Evolutionary conservation across 1,140 invertebrate species (phyloP), one percentile per base, ranked within the genome.

Genomic region (Drepana arcuata): DNA sequence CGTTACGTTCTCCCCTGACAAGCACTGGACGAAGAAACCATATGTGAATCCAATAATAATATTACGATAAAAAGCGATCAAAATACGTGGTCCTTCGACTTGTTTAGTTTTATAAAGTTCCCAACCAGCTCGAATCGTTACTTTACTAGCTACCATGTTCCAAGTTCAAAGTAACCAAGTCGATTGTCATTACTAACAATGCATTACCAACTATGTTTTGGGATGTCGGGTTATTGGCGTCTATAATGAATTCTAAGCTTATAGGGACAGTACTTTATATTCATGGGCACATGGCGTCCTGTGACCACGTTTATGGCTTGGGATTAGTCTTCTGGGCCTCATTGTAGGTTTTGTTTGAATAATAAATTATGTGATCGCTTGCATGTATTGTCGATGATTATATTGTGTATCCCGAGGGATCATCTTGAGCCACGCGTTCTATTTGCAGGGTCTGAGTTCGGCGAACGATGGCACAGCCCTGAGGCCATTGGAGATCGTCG

Each of bases 401-500:
- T n/a, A n/a, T n/a, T n/a, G n/a, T n/a, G n/a, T n/a, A n/a, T n/a
- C n/a, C n/a, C n/a, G n/a, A 6, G 4, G 10, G n/a, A 11, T 12
- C 5, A 30, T 5, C 16, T 15, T 4, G 10, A n/a, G 14, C 14
- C 12, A n/a, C n/a, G n/a, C n/a, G n/a, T 39, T 38, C 26, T 31
- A 14, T 34, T 70, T 75, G 3, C 61, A 79, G 74, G 75, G 72
- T 42, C 38, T 80, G 25, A 80, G 66, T 32, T 45, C 64, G 1
- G 43, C 61, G 7, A 66, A 34, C 33, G 70, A 77, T 14, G 48
- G 44, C 2, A 39, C 47, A n/a, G 59, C 56, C 7, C 45, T 73
- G 34, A 54, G 62, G 34, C 82, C 77, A 7, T 42, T 78, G 7
- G 80, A 84, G 48, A 83, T 83, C n/a, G 71, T 79, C 0, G 78